Base-by-base conservation (phyloP, 2,888 invertebrate genomes). In the Athalia cordata region DNA sequence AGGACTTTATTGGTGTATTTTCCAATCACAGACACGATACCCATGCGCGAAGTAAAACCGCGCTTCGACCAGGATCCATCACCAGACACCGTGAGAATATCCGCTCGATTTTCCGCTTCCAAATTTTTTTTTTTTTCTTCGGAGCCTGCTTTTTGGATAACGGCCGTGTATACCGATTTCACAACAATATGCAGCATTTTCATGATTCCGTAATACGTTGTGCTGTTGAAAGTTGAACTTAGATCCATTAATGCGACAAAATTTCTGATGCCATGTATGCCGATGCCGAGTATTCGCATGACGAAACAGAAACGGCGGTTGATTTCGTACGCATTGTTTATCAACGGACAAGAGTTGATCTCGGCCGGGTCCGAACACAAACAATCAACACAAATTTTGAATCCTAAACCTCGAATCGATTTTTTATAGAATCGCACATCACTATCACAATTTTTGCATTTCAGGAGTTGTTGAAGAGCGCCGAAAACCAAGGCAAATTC, bases 211-310 rank as follows among this genome's bases (percentile, higher is more conserved):
- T 80, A 81, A 78, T 78, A 79, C 11, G 79, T 80, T 15, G 43
- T 77, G 59, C 13, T 67, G 15, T 55, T 67, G 61, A 80, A 49
- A 6, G 3, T 50, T 65, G 65, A 29, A 66, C 29, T 59, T 45
- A 80, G 29, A 75, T 80, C 80, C 80, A 81, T 81, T 64, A 81
- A 61, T 6, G 61, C 79, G 77, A 29, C 49, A 70, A 81, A 80
- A 79, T 72, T 81, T 66, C 62, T 81, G 6, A 79, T 79, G 50
- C 84, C 81, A 80, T 82, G 66, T 81, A 83, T 77, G 77, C 80
- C 83, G 76, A 84, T 68, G 72, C 83, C 83, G 57, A 85, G 57
- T 45, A 85, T 77, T 79, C 84, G 78, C 83, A 85, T 84, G 8
- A 80, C 81, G 55, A 84, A 83, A 68, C 80, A 79, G 78, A 84